Percentiles rank a stretch among this genome's conserved stretches.
Evolutionary conservation across 2,888 invertebrate genomes (phyloP).

Genomic region (Camponotus fellah): DNA sequence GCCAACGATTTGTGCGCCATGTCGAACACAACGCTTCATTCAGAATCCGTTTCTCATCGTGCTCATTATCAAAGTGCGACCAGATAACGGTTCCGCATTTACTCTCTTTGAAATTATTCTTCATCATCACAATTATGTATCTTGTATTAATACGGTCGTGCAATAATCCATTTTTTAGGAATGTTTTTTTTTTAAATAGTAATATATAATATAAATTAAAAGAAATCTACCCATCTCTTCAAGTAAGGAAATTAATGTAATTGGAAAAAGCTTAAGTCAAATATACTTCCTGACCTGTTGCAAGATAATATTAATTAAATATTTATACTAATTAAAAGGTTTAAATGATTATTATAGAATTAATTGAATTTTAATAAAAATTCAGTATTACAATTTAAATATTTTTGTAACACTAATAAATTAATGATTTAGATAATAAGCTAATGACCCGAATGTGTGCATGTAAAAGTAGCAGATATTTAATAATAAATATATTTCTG

Average conservation of each 20-base stretch:
- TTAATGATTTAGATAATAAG: not conserved
- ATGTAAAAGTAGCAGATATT: not conserved
- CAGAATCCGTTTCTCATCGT: constrained; percentile 55
- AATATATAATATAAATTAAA: not conserved
- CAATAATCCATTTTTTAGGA: not conserved
- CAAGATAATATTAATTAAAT: not conserved
- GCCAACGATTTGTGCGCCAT: constrained; percentile 35
- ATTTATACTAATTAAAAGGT: not conserved
- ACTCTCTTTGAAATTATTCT: constrained; percentile 30
- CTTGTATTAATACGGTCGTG: not conserved
- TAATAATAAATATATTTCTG: not conserved
- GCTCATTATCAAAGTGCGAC: constrained; percentile 43
- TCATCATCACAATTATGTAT: constrained; percentile 8
- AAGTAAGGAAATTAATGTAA: not conserved
- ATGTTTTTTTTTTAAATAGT: not conserved
- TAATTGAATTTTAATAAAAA: not conserved
- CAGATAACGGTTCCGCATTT: constrained; percentile 49
- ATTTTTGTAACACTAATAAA: not conserved
- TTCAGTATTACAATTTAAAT: not conserved
- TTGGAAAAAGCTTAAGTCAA: not conserved
- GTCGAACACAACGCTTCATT: constrained; percentile 64
- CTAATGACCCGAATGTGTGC: not conserved
- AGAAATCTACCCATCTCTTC: not conserved
- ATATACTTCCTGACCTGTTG: not conserved
- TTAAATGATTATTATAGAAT: not conserved